A percentile compares a stretch with the other conserved stretches of the same genome.
Evolutionary conservation across 2,797 vertebrate species (phyloP).

Genomic region (Mus spretus): DNA sequence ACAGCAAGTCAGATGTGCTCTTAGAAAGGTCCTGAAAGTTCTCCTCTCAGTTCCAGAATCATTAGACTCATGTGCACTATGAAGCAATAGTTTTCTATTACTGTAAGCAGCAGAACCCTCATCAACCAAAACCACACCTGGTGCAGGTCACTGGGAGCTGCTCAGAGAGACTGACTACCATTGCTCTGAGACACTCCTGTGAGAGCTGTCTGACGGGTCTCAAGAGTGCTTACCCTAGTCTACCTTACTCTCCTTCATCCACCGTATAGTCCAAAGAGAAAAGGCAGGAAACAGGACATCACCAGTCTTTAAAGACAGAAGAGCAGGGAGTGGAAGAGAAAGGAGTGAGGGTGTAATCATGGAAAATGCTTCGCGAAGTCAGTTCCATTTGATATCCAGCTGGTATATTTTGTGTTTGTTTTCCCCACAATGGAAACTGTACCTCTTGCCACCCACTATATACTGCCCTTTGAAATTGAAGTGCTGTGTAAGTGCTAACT

Average conservation of each 20-base stretch:
- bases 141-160: background rate
- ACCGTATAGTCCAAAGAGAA: background rate
- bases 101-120: constrained; percentile 19
- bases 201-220: background rate
- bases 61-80: background rate
- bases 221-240: background rate
- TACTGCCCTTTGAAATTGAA: constrained; percentile 67
- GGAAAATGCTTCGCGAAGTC: constrained; percentile 11
- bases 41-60: constrained; percentile 1
- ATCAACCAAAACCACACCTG: constrained; percentile 17
- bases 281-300: background rate
- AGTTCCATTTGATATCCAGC: background rate
- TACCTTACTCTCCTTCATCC: background rate
- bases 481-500: constrained; percentile 48
- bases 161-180: background rate
- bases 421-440: constrained; percentile 36
- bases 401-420: background rate
- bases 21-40: constrained; percentile 1
- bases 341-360: background rate
- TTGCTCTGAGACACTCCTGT: background rate
- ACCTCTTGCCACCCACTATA: constrained; percentile 68
- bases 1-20: background rate
- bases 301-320: background rate
- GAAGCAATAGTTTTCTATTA: constrained; percentile 20
- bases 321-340: background rate